Percentiles rank a stretch among this genome's conserved stretches.
Conservation (phyloP, 2,888 invertebrate genomes). For the Sipha maydis region DNA sequence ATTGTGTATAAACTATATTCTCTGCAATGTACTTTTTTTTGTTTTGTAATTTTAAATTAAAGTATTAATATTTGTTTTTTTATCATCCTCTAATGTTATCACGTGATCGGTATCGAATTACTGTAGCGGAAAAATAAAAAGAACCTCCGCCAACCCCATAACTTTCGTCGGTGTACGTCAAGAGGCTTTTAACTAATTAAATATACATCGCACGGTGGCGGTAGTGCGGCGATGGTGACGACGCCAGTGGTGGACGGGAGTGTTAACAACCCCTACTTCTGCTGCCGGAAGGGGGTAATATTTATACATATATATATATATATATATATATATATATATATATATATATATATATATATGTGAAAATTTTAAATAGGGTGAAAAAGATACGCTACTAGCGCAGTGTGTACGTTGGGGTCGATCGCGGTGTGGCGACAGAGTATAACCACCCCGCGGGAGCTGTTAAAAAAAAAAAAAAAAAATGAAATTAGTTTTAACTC, state of each 20-base stretch:
- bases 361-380: conserved; percentile 53
- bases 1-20: not conserved
- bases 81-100: not conserved
- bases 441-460: conserved; percentile 33
- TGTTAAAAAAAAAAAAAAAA: conserved; percentile 44
- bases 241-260: conserved; percentile 13
- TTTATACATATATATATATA: conserved; percentile 26
- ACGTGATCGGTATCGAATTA: conserved; percentile 35
- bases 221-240: not conserved
- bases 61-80: conserved; percentile 15
- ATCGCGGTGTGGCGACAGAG: conserved; percentile 28
- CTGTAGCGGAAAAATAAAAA: conserved; percentile 43
- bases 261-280: conserved; percentile 48
- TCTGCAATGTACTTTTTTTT: not conserved
- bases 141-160: not conserved
- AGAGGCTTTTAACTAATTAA: conserved; percentile 62
- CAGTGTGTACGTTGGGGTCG: conserved; percentile 21
- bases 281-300: not conserved
- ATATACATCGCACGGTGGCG: conserved; percentile 32
- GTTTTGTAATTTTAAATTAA: not conserved
- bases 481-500: conserved; percentile 62
- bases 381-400: conserved; percentile 20
- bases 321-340: conserved; percentile 24
- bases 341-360: conserved; percentile 22
- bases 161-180: conserved; percentile 8